Evolutionary conservation across 2,113 vertebrate genomes (phyloP), one percentile per base, ranked within the genome.

Genomic region (Misgurnus anguillicaudatus): DNA sequence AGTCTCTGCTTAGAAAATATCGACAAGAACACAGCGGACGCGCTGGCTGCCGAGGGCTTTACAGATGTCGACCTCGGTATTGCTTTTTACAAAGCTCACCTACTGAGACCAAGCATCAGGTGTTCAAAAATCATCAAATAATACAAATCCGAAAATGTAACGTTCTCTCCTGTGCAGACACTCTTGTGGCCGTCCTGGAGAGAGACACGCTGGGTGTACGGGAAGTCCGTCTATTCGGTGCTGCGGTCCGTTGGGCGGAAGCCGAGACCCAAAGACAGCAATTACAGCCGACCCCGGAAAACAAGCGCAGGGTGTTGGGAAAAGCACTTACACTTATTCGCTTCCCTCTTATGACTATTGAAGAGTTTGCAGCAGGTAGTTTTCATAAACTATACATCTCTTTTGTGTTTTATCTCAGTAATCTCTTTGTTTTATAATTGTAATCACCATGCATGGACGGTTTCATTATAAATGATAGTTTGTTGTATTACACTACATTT

Each of bases 1-100:
- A 96, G 95, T 87, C 91, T 96, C 55, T 96, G 95, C 85, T 87
- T 96, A 53, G 95, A 96, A 85, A 96, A 94, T 89, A 96, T 96
- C 5, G 95, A 96, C 88, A 96, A 96, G 87, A 95, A 96, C 89
- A 96, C 95, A 0, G 92, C 94, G 0, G 95, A 96, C 1, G 95
- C 95, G 64, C 92, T 96, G 64, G 91, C 94, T 0, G 95, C 95
- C 0, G 95, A 96, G 85, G 95, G 95, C 47, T 96, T 96, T 85
- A 96, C 95, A 0, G 95, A 96, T 87, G 94, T 96, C 0, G 95
- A 96, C 87, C 88, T 95, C 64, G 95, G 95, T 96, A 84, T 60
- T 70, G 8, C 58, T 31, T 42, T n/a, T 47, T 19, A 63, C 14
- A 16, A 1, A 9, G 14, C 51, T 24, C 2, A n/a, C 45, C 57